Evolutionary conservation across 2,113 vertebrate species (phyloP), one percentile per base, ranked within the genome.

Genomic region (Butastur rufipennis): DNA sequence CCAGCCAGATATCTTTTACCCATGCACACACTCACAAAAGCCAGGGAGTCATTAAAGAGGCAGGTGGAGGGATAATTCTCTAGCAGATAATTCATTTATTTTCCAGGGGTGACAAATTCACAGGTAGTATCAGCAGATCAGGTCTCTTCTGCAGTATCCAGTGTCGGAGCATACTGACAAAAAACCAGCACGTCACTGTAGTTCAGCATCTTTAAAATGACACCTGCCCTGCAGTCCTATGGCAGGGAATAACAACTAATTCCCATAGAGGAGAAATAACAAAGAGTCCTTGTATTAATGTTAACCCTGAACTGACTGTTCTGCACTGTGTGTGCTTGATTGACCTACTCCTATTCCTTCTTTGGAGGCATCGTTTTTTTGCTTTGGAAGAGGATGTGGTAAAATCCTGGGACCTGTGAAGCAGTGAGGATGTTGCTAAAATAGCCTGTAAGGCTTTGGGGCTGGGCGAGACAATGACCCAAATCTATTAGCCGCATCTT

Each of bases 281-380:
- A 65, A 27, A 61, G 16, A 66, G 34, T 18, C 68, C 36, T 65
- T 67, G 26, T 56, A 16, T 27, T 25, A 36, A 61, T 61, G 10
- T 42, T 40, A 56, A 12, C 8, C 55, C 27, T 31, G 70, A 26
- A 5, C 16, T 72, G 25, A 19, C 31, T 75, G n/a, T 9, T 71
- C 40, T 68, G 25, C 45, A 40, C n/a, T 13, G 1, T 10, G 3
- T 40, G 27, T 43, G 15, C 43, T 47, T 2, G 0, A 6, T 6
- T 45, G 43, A 87, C 16, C 36, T 48, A 4, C 6, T 75, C 38
- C 52, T 71, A 8, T 8, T 72, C 31, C 61, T 79, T 78, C 55
- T 68, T 58, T 10, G 26, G n/a, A 95, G 63, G 15, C 32, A 67
- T 25, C 25, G 79, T 11, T 17, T 53, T 29, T 53, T 53, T 31